These are phyloP conservation scores for Tokudaia muenninki DNA, from an alignment of 2,797 vertebrate species.

Conservation along the genomic window DNA sequence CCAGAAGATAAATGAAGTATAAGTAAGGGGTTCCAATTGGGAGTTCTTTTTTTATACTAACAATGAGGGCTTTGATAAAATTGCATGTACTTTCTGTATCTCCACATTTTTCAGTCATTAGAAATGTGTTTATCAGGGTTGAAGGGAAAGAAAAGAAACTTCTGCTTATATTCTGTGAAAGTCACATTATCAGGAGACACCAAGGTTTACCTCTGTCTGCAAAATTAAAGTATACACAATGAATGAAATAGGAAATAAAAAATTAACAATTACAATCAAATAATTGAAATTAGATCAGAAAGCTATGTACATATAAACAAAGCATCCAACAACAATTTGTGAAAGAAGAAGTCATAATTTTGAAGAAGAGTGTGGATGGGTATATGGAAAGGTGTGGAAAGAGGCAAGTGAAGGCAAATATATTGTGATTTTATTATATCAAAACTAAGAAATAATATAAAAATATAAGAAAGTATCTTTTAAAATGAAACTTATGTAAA, in stretches of 20 bases:
- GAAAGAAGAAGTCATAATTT: neutral
- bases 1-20: slow-evolving; percentile 72
- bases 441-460: neutral
- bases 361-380: neutral
- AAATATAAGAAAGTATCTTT: slow-evolving; percentile 25
- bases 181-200: slow-evolving; percentile 68
- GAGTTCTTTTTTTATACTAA: slow-evolving; percentile 64
- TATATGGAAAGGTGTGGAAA: neutral
- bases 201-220: slow-evolving; percentile 72
- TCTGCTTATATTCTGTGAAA: slow-evolving; percentile 44
- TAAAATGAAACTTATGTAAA: neutral
- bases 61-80: slow-evolving; percentile 44
- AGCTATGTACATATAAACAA: too few relatives aligned
- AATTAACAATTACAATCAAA: slow-evolving; percentile 64
- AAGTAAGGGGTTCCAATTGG: slow-evolving; percentile 72
- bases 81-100: neutral
- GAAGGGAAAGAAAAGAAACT: neutral
- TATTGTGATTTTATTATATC: neutral
- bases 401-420: neutral
- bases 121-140: slow-evolving; percentile 69
- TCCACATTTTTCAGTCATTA: slow-evolving; percentile 54
- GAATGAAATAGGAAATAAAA: slow-evolving; percentile 71
- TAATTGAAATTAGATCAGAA: slow-evolving; percentile 61
- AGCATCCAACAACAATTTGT: neutral
- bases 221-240: slow-evolving; percentile 70